Evolutionary conservation across 2,113 vertebrate species (phyloP).

Genomic region (Heptranchias perlo): DNA sequence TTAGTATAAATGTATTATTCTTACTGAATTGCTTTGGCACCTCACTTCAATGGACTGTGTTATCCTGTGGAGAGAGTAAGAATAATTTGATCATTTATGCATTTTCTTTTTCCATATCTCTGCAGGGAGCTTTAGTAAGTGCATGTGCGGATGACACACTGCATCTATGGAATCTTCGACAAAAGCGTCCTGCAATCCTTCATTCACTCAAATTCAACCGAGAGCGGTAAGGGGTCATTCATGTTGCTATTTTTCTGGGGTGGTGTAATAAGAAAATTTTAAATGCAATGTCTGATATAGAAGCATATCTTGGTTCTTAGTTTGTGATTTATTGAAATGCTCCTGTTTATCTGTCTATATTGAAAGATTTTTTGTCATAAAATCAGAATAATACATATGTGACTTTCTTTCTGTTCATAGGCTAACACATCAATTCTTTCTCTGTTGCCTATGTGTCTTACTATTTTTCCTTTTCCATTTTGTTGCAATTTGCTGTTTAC

Average conservation of each 20-base stretch:
- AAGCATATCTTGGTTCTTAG: not conserved
- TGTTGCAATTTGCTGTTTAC: not conserved
- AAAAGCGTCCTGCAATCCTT: constrained; percentile 87
- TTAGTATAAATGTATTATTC: not conserved
- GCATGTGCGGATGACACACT: constrained; percentile 89
- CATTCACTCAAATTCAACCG: constrained; percentile 97
- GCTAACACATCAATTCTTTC: not conserved
- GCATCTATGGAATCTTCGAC: constrained; percentile 94
- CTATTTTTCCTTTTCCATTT: not conserved
- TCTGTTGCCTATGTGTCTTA: not conserved
- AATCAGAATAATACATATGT: not conserved
- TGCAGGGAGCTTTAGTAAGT: constrained; percentile 89
- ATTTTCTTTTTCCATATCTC: constrained; percentile 45
- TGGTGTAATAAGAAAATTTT: not conserved
- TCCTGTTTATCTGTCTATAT: not conserved
- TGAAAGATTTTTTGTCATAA: not conserved
- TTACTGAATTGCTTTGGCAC: not conserved
- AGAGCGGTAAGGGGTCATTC: constrained; percentile 72
- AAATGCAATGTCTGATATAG: not conserved
- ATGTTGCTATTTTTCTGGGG: not conserved
- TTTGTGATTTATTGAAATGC: not conserved
- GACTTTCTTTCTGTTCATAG: not conserved
- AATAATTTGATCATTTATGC: constrained; percentile 13
- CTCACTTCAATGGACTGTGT: not conserved
- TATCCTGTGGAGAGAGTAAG: not conserved